These are phyloP conservation scores for Heliopora coerulea DNA, from an alignment of 92 coral and sea anemone species.

Conservation along the genomic window DNA sequence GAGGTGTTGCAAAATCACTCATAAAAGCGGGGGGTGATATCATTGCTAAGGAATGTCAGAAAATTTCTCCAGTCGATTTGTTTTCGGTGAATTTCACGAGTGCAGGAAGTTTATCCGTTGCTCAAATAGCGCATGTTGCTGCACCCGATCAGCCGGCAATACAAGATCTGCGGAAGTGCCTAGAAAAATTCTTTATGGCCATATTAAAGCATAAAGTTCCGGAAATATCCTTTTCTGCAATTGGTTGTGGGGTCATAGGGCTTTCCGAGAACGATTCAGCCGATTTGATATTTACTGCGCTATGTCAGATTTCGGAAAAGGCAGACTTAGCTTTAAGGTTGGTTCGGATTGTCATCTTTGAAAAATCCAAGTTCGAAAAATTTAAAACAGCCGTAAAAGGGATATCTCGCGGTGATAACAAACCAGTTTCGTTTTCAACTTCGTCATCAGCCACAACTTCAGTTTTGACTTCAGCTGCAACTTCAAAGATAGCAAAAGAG, in stretches of 20 bases:
- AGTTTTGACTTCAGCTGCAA: background rate
- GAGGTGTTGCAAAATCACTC: conserved; percentile 34
- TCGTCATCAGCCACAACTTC: too few relatives aligned
- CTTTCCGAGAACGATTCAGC: conserved; percentile 32
- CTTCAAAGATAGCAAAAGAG: background rate
- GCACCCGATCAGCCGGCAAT: conserved; percentile 16
- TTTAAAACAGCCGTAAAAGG: background rate
- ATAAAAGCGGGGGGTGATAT: conserved; percentile 33
- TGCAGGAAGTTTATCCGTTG: conserved; percentile 35
- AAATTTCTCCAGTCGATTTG: background rate
- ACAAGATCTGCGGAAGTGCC: conserved; percentile 26
- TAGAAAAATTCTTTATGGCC: conserved; percentile 25
- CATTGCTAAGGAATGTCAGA: conserved; percentile 27
- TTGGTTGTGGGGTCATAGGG: conserved; percentile 33
- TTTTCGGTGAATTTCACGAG: conserved; percentile 36
- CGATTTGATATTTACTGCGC: conserved; percentile 25
- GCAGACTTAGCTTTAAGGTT: background rate
- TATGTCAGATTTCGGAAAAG: background rate
- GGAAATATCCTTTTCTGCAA: conserved; percentile 39
- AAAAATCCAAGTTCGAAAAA: background rate
- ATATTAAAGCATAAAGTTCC: conserved; percentile 7
- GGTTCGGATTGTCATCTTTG: conserved; percentile 21
- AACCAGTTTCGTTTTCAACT: background rate
- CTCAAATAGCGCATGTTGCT: conserved; percentile 35
- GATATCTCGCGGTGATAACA: background rate